Percentiles rank a stretch among this genome's conserved stretches.
phyloP scores from a whole-genome alignment of 2,113 vertebrate genomes.

The Oncorhynchus keta region DNA sequence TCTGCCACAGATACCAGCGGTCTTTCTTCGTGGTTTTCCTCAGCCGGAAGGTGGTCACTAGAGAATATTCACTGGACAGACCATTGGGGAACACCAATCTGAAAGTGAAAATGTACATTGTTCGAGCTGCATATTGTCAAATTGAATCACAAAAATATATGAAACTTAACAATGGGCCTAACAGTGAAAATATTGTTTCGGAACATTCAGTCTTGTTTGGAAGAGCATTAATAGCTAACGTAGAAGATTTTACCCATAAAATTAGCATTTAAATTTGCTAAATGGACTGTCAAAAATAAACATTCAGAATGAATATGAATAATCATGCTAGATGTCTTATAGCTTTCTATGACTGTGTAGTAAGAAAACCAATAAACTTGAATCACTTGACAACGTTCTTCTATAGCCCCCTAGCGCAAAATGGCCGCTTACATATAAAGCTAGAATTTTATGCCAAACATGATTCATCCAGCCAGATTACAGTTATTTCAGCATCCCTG shows the following conservation, averaged over 20 bases:
- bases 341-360: constrained; percentile 36
- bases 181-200: not conserved
- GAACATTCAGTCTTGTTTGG: not conserved
- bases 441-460: constrained; percentile 48
- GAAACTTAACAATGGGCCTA: not conserved
- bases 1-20: constrained; percentile 93
- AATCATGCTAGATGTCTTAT: not conserved
- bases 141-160: not conserved
- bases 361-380: constrained; percentile 43
- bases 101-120: constrained; percentile 11
- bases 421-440: constrained; percentile 49
- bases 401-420: constrained; percentile 36
- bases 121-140: not conserved
- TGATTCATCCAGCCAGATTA: constrained; percentile 61
- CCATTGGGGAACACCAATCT: constrained; percentile 88
- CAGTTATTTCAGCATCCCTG: constrained; percentile 43
- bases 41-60: constrained; percentile 83
- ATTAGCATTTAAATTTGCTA: too few species aligned
- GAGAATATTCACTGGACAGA: constrained; percentile 84
- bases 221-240: too few species aligned
- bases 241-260: too few species aligned
- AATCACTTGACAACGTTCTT: constrained; percentile 58
- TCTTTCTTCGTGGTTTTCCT: constrained; percentile 89
- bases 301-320: too few species aligned
- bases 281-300: too few species aligned